Evolutionary conservation across 2,113 vertebrate genomes (phyloP).

Genomic region (Fulica atra): DNA sequence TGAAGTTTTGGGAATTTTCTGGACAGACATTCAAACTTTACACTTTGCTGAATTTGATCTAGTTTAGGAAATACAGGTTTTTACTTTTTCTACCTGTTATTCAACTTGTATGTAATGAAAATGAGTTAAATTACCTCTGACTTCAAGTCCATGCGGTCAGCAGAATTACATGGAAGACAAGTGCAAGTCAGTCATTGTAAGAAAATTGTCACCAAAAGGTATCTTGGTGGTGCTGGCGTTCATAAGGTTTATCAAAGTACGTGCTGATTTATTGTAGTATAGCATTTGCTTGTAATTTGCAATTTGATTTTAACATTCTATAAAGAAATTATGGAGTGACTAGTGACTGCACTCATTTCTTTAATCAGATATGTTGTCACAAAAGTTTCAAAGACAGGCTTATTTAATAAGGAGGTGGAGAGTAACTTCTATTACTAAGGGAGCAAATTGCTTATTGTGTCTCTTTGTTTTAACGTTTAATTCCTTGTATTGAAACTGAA

Average conservation of each 20-base stretch:
- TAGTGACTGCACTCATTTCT: not conserved
- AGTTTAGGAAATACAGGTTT: not conserved
- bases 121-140: not conserved
- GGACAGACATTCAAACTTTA: not conserved
- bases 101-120: not conserved
- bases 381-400: constrained; percentile 5
- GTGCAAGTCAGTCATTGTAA: not conserved
- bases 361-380: constrained; percentile 12
- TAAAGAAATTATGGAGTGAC: constrained; percentile 38
- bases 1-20: not conserved
- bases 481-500: not conserved
- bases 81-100: not conserved
- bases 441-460: not conserved
- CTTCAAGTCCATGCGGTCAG: not conserved
- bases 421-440: not conserved
- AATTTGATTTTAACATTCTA: constrained; percentile 22
- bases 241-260: not conserved
- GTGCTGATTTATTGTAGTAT: constrained; percentile 17
- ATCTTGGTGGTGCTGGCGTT: not conserved
- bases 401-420: constrained; percentile 40
- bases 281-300: not conserved
- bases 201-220: not conserved
- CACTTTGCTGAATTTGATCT: not conserved
- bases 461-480: not conserved
- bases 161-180: not conserved